phyloP scores from a whole-genome alignment of 1,140 invertebrate species.

The Scaptomyza pallida region DNA sequence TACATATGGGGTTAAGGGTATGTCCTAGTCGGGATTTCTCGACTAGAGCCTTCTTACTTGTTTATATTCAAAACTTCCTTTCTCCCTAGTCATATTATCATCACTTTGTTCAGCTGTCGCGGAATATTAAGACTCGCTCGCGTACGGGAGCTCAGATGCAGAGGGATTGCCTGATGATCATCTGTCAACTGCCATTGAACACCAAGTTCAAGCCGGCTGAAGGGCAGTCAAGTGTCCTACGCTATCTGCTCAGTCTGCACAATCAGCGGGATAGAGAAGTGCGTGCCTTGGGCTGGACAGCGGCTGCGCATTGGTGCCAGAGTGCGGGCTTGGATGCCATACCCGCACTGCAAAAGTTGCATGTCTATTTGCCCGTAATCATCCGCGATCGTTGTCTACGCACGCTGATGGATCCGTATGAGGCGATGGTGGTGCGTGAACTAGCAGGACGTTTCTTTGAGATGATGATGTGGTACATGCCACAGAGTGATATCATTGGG shows the following conservation, averaged over 20 bases:
- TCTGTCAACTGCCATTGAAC: slow-evolving; percentile 53
- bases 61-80: background rate
- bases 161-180: slow-evolving; percentile 66
- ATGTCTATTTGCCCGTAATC: slow-evolving; percentile 62
- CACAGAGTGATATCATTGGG: slow-evolving; percentile 1
- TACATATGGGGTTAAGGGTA: too few species aligned
- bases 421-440: slow-evolving; percentile 62
- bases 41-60: too few species aligned
- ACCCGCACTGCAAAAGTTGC: slow-evolving; percentile 15
- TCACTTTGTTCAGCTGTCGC: slow-evolving; percentile 64
- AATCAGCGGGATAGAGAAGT: slow-evolving; percentile 67
- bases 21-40: too few species aligned
- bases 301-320: slow-evolving; percentile 46
- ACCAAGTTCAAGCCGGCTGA: background rate
- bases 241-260: slow-evolving; percentile 60
- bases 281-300: slow-evolving; percentile 65
- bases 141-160: slow-evolving; percentile 79
- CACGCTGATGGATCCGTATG: slow-evolving; percentile 61
- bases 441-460: slow-evolving; percentile 61
- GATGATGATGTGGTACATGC: slow-evolving; percentile 32
- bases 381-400: slow-evolving; percentile 69
- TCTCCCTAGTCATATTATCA: slow-evolving; percentile 52
- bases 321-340: background rate
- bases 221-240: slow-evolving; percentile 32
- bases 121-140: slow-evolving; percentile 61